Evolutionary conservation across 2,888 invertebrate species (phyloP).

Genomic region (Sarcophaga variegata): DNA sequence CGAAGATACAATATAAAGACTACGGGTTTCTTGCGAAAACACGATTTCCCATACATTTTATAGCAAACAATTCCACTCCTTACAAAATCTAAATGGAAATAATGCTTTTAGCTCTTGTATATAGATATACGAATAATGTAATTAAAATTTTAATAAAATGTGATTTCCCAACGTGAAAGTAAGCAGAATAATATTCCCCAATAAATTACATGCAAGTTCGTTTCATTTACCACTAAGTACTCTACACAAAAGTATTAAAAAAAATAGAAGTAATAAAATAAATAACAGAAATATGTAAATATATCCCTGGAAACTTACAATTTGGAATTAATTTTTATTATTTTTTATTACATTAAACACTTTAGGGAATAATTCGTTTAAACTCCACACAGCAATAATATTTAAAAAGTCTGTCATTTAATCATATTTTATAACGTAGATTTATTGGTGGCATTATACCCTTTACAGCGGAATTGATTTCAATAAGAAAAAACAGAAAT

Average conservation of each 20-base stretch:
- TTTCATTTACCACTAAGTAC: too few relatives aligned
- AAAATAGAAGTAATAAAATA: neutral
- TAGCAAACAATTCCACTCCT: too few relatives aligned
- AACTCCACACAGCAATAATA: neutral
- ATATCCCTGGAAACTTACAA: slow-evolving; percentile 14
- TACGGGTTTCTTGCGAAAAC: too few relatives aligned
- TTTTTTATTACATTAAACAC: neutral
- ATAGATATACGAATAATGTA: too few relatives aligned
- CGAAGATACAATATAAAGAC: too few relatives aligned
- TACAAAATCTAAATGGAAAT: too few relatives aligned
- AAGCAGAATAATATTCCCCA: too few relatives aligned
- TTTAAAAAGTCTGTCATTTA: slow-evolving; percentile 35
- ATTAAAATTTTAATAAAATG: too few relatives aligned
- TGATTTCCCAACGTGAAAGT: too few relatives aligned
- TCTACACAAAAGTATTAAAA: neutral
- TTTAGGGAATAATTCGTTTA: neutral
- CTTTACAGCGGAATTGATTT: slow-evolving; percentile 36
- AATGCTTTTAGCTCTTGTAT: too few relatives aligned
- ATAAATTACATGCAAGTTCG: too few relatives aligned
- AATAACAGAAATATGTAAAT: neutral
- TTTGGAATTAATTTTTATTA: neutral
- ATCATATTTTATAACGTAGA: neutral
- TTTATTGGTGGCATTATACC: neutral
- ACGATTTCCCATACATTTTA: too few relatives aligned
- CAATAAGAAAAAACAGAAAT: slow-evolving; percentile 40